These are phyloP conservation scores for Pristionchus japonicus DNA, from an alignment of 2,888 invertebrate genomes.

Conservation along the genomic window DNA sequence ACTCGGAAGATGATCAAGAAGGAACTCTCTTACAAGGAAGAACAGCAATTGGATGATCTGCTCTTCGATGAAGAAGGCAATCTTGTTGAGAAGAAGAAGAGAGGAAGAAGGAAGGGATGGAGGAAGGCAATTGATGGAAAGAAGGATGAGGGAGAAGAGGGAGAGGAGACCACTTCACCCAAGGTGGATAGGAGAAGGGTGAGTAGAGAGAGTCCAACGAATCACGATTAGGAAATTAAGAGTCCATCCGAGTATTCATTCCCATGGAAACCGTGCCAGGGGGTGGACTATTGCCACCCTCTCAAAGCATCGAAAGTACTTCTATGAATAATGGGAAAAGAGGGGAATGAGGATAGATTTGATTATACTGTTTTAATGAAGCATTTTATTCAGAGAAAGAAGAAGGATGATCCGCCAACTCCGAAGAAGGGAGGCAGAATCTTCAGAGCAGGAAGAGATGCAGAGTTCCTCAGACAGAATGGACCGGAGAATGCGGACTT, in stretches of 20 bases:
- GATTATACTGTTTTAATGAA: background rate
- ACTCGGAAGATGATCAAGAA: slow-evolving; percentile 14
- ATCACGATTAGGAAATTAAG: background rate
- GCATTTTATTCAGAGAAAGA: background rate
- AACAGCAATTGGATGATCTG: background rate
- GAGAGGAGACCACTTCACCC: too few relatives aligned
- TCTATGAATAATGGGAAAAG: background rate
- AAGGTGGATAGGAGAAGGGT: background rate
- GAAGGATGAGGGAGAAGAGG: background rate
- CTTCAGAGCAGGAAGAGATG: background rate
- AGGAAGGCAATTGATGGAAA: slow-evolving; percentile 17
- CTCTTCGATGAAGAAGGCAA: background rate
- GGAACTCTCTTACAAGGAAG: slow-evolving; percentile 10
- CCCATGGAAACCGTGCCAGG: background rate
- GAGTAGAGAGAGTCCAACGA: background rate
- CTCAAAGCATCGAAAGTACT: background rate
- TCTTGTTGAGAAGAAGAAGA: slow-evolving; percentile 51
- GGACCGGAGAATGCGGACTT: background rate
- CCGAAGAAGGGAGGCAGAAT: background rate
- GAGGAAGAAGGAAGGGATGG: slow-evolving; percentile 56
- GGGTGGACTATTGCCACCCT: too few relatives aligned
- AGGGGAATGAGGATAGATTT: background rate
- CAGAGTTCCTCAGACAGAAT: background rate
- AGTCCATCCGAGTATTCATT: background rate
- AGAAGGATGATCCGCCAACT: background rate